Conservation (phyloP, 2,113 vertebrate species). For the Microtus oregoni region DNA sequence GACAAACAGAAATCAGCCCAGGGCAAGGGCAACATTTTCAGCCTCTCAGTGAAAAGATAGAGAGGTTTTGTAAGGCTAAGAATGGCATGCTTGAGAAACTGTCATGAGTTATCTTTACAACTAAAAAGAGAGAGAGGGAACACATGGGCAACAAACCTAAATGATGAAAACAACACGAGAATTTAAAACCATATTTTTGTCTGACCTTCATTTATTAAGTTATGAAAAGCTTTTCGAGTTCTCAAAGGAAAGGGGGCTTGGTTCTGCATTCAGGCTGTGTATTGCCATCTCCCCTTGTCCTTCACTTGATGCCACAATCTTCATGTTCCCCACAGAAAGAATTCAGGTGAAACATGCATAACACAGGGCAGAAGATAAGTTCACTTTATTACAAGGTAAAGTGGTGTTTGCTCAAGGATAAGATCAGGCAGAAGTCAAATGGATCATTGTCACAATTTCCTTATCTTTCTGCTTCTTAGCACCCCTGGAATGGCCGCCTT, state of each 20-base stretch:
- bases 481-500: too few species aligned
- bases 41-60: not conserved
- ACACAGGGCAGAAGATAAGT: not conserved
- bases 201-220: not conserved
- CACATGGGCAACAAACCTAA: not conserved
- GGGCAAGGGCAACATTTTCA: not conserved
- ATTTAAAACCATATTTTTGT: not conserved
- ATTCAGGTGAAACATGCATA: not conserved
- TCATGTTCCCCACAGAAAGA: not conserved
- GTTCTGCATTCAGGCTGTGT: accelerated
- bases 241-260: not conserved
- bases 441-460: not conserved
- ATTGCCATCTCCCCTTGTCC: not conserved
- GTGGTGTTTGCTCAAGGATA: not conserved
- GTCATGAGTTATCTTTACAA: not conserved
- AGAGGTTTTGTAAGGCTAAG: not conserved
- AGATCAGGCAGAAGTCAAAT: not conserved
- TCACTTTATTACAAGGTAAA: not conserved
- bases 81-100: not conserved
- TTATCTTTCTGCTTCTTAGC: not conserved
- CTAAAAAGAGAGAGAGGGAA: not conserved
- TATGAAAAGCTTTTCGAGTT: not conserved
- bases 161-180: not conserved
- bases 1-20: not conserved
- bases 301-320: not conserved